phyloP scores from a whole-genome alignment of 2,113 vertebrate species.

The Hippopotamus amphibius region DNA sequence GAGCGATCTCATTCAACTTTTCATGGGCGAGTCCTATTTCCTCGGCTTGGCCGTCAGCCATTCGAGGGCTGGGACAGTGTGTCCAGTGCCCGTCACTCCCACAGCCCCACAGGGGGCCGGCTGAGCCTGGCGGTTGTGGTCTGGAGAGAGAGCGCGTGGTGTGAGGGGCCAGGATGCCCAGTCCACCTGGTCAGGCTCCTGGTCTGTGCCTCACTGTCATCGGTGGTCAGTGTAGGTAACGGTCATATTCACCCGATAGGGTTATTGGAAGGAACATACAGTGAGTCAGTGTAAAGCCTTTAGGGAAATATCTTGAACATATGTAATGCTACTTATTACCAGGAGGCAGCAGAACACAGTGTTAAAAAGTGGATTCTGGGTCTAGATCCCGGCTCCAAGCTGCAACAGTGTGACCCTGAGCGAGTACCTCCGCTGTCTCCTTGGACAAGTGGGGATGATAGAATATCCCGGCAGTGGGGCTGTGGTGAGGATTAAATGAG shows the following conservation, averaged over 20 bases:
- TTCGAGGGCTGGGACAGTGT: neutral
- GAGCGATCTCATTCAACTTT: neutral
- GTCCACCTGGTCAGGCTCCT: neutral
- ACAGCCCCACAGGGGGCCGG: rapidly evolving
- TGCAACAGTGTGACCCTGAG: no score
- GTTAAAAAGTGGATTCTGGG: neutral
- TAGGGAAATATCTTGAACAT: neutral
- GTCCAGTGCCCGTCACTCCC: no score
- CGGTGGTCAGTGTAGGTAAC: no score
- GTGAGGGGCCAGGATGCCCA: neutral
- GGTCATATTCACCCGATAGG: neutral
- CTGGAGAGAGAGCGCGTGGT: rapidly evolving
- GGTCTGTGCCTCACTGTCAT: neutral
- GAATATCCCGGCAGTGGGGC: rapidly evolving
- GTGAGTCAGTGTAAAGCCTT: neutral
- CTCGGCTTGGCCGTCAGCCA: neutral
- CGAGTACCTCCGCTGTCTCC: neutral
- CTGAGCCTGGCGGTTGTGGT: neutral
- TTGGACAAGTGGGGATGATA: no score
- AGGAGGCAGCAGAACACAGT: neutral
- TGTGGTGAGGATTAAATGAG: neutral
- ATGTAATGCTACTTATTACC: neutral
- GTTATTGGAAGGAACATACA: neutral
- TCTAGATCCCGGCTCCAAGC: neutral
- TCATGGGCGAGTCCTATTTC: neutral